Base-by-base conservation (phyloP, 2,888 invertebrate genomes). In the Embidobia sp. region DNA sequence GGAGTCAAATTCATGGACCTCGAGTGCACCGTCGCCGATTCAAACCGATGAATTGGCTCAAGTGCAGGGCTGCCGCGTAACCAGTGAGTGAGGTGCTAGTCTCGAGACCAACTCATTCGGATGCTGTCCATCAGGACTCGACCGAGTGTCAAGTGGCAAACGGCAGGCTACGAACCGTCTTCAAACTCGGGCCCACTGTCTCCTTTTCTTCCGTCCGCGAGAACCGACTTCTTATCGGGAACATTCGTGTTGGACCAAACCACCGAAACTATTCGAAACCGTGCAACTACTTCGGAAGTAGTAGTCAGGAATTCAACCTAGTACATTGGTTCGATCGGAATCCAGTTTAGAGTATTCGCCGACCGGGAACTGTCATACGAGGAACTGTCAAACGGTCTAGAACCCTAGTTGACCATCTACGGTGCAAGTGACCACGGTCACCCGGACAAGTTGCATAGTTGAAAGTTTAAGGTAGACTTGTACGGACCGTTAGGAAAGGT, bases 71-170 rank as follows among this genome's bases (percentile, higher is more conserved):
- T 16, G 22, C 15, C 49, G 49, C 49, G 49, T 49, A 27, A 40
- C 40, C 27, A 49, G 49, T 63, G 63, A 63, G 29, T 31, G 18
- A 42, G 15, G 31, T 53, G 44, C 26, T 5, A 53, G 53, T 26
- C 44, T 33, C 16, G 22, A 15, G 31, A 66, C 40, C 16, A 46
- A 59, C 59, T 46, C 40, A 10, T 26, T 37, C 19, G 29, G 40
- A 49, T 64, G 13, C 26, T 8, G 51, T 33, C 51, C 26, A 19
- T 29, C 37, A 63, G 49, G 37, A 63, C 49, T 49, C 10, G 48
- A 15, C 3, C 31, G 19, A 64, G 51, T 64, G 51, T n/a, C 29
- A 35, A 63, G 48, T 63, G 37, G 35, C 10, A 59, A 59, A 29
- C 2, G 2, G 19, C 31, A 31, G 11, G 6, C 27, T 13, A 16